Base-by-base conservation (phyloP, 2,888 invertebrate genomes). In the Laothoe populi region DNA sequence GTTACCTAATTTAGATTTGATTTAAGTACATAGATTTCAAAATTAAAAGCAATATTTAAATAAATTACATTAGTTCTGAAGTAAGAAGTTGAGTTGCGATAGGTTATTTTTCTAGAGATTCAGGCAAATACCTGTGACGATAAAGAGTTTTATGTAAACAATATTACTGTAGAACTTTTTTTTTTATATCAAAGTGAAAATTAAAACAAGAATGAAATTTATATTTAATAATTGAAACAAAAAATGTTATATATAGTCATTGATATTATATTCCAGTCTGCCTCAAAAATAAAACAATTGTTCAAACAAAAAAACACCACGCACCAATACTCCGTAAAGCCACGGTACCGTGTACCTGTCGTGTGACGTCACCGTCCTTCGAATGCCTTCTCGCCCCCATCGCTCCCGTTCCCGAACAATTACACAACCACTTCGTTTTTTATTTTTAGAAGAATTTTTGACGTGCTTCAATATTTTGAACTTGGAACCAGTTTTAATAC, bases 311-410 rank as follows among this genome's bases (percentile, higher is more conserved):
- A 58, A 21, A 61, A 48, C 38, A 62, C 35, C 45, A 57, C 40
- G 65, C 49, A 71, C 85, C 87, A 84, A 80, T 81, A 66, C 75
- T 60, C 66, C 23, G 26, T 64, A 48, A 64, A 45, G 66, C 59
- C 45, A 79, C 78, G 83, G 75, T 69, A 75, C 66, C 68, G 70
- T 68, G 79, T 86, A 86, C 85, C 85, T 84, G 79, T 70, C 73
- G 72, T 66, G 69, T 88, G 86, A 88, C 90, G 88, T 89, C 88
- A 90, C 64, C 82, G 84, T 81, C 88, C 88, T 89, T 88, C 86
- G 79, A 79, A 88, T 89, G 77, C 88, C 88, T 76, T 73, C 78
- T 81, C 74, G 53, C 71, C 67, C 70, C 64, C 71, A 66, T 67
- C 75, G 73, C 77, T 82, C 78, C 78, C 77, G 74, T 74, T 75